Evolutionary conservation across 2,113 vertebrate species (phyloP), one percentile per base, ranked within the genome.

Genomic region (Cyphomyrus discorhynchus): DNA sequence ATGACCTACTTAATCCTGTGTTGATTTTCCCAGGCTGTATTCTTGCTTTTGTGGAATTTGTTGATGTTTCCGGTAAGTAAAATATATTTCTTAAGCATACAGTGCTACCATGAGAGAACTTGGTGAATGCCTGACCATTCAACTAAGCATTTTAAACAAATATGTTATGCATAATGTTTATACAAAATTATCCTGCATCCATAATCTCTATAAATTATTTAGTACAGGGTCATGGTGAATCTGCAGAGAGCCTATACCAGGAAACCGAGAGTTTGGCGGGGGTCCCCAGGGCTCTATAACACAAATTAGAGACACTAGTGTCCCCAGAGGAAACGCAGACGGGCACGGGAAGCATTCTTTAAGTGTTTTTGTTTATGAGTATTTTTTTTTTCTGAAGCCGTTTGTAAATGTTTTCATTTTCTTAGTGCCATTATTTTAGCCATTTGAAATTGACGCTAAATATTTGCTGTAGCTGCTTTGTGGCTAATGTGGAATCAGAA

Each of bases 31-130:
- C 89, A 96, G 95, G 93, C 88, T 89, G 93, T 70, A 50, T 91
- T 3, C 90, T 93, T 91, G 90, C 87, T 80, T 89, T 93, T 49
- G 91, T 90, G 90, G 92, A 95, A 92, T 92, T 53, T 93, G 93
- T 93, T 62, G 2, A 89, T 88, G 94, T 93, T 77, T 93, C 94
- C 21, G 94, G 95, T 96, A 92, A 94, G 95, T 88, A 80, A 35
- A 62, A 47, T 45, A 46, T 45, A 45, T 82, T 46, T n/a, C 17
- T 39, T 46, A 46, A 47, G 82, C 19, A 1, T 84, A 4, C 82
- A n/a, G 82, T 0, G 3, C 15, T 80, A 80, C 74, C 13, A 42
- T 80, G 31, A 80, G 74, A 19, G 35, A 80, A 42, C 49, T 52
- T 27, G 84, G n/a, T 86, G 27, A 52, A 86, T n/a, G 35, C 49